Conservation (phyloP, 2,888 invertebrate species). For the Petrophora chlorosata region DNA sequence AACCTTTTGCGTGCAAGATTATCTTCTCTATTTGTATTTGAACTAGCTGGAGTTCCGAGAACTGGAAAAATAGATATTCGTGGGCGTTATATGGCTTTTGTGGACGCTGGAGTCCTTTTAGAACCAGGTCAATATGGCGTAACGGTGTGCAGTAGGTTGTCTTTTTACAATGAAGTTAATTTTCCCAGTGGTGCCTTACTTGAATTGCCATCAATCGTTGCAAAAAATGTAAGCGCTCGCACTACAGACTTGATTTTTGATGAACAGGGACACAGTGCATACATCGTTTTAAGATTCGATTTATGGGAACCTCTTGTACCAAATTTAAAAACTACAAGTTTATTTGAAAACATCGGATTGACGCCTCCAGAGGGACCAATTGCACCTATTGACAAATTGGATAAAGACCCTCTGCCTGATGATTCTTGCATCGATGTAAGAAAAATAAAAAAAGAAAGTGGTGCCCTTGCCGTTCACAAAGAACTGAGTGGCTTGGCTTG, state of each 20-base stretch:
- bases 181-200: slow-evolving; percentile 58
- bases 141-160: slow-evolving; percentile 56
- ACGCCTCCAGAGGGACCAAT: slow-evolving; percentile 45
- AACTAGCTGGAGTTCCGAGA: slow-evolving; percentile 71
- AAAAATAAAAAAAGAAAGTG: slow-evolving; percentile 64
- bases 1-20: slow-evolving; percentile 49
- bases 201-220: slow-evolving; percentile 65
- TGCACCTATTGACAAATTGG: slow-evolving; percentile 50
- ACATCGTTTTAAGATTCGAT: slow-evolving; percentile 65
- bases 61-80: slow-evolving; percentile 65
- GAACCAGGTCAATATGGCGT: slow-evolving; percentile 63
- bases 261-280: slow-evolving; percentile 59
- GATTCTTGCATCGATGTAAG: slow-evolving; percentile 58
- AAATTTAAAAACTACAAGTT: slow-evolving; percentile 52
- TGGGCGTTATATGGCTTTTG: slow-evolving; percentile 66
- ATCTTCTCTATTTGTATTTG: slow-evolving; percentile 56
- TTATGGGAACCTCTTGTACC: slow-evolving; percentile 58
- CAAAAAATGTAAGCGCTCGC: slow-evolving; percentile 59
- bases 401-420: slow-evolving; percentile 48
- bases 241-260: slow-evolving; percentile 49
- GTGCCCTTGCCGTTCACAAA: slow-evolving; percentile 71
- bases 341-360: slow-evolving; percentile 62
- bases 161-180: slow-evolving; percentile 54
- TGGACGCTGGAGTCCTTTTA: slow-evolving; percentile 63
- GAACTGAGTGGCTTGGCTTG: slow-evolving; percentile 66